These are phyloP conservation scores for Dolichotis patagonum DNA, from an alignment of 2,113 vertebrate species.

Conservation along the genomic window DNA sequence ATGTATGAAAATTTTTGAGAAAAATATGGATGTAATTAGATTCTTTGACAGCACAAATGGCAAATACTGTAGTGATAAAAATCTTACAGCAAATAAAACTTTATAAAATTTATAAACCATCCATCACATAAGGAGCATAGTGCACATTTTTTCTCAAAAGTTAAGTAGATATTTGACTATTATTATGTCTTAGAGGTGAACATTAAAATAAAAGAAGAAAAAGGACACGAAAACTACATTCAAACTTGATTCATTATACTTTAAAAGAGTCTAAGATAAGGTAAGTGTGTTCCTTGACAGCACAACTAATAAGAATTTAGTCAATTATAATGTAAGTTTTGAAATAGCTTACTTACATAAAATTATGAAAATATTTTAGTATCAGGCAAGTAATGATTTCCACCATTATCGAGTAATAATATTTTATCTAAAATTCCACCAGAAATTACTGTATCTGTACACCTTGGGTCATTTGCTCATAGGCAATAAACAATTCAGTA, in stretches of 20 bases:
- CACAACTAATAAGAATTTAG: constrained; percentile 43
- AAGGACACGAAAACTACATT: not conserved
- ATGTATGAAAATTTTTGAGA: not conserved
- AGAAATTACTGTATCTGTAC: constrained; percentile 43
- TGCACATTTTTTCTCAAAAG: not conserved
- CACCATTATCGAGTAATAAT: not conserved
- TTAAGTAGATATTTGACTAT: not conserved
- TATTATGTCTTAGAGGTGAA: not conserved
- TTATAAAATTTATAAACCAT: not conserved
- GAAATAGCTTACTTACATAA: constrained; percentile 22
- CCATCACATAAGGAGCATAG: not conserved
- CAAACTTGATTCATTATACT: not conserved
- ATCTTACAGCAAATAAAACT: not conserved
- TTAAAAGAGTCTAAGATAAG: constrained; percentile 44
- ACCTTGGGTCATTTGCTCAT: constrained; percentile 49
- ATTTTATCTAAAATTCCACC: not conserved
- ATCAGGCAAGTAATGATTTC: not conserved
- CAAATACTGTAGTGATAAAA: not conserved
- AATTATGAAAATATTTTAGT: constrained; percentile 21
- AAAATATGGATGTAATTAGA: not conserved
- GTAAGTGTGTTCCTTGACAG: not conserved
- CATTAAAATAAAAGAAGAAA: not conserved
- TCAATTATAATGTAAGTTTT: not conserved
- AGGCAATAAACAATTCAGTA: not conserved
- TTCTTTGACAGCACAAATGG: not conserved